Conservation (phyloP, 1,140 invertebrate genomes). For the Lepidurus apus region DNA sequence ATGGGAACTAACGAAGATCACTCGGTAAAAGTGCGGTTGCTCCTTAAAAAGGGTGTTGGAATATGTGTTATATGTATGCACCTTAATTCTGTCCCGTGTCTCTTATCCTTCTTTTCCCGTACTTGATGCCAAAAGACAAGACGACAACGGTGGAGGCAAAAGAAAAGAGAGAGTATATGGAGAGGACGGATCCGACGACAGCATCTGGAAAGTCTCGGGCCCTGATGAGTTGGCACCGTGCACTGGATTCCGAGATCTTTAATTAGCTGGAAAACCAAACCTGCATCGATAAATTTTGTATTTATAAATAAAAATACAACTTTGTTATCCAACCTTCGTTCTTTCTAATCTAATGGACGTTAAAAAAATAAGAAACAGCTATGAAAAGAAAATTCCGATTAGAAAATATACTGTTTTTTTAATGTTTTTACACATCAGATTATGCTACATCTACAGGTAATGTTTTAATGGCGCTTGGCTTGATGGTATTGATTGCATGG, state of each 20-base stretch:
- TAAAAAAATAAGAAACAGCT: too few species aligned
- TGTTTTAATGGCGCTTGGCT: background rate
- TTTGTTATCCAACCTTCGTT: background rate
- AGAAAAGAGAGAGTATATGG: background rate
- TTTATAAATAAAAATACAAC: background rate
- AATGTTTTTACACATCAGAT: too few species aligned
- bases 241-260: constrained; percentile 14
- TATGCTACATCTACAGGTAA: too few species aligned
- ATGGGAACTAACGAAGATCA: constrained; percentile 18
- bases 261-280: constrained; percentile 22
- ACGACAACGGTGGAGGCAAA: background rate
- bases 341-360: background rate
- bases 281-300: constrained; percentile 5
- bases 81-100: background rate
- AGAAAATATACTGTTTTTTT: too few species aligned
- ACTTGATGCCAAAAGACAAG: background rate
- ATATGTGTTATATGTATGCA: constrained; percentile 16
- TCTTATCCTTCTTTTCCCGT: background rate
- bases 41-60: constrained; percentile 6
- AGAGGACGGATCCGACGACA: constrained; percentile 20
- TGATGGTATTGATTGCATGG: background rate
- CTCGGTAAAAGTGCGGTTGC: constrained; percentile 2
- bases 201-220: constrained; percentile 13
- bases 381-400: too few species aligned
- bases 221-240: constrained; percentile 8